Evolutionary conservation across 2,797 vertebrate genomes (phyloP).

Genomic region (Cyclura pinguis): DNA sequence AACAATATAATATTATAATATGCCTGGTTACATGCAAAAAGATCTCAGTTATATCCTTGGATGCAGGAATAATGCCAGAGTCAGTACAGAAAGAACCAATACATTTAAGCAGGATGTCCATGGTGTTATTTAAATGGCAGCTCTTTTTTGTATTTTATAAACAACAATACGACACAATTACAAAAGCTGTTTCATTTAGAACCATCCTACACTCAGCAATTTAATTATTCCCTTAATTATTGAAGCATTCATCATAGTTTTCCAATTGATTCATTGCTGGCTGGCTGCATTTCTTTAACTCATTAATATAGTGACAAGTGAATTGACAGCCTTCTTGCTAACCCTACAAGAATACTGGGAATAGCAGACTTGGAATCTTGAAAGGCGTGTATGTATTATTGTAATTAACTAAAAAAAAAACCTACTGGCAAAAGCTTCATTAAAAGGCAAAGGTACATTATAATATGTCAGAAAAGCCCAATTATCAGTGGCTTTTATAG

Average conservation of each 20-base stretch:
- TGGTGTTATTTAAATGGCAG: conserved; percentile 50
- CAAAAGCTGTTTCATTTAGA: conserved; percentile 71
- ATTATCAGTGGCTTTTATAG: conserved; percentile 68
- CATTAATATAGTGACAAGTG: conserved; percentile 62
- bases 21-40: not conserved
- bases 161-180: conserved; percentile 53
- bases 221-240: conserved; percentile 79
- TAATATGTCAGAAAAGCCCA: conserved; percentile 61
- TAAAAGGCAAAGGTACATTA: conserved; percentile 60
- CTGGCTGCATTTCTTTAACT: conserved; percentile 71
- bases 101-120: conserved; percentile 39
- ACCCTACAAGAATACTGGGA: conserved; percentile 48
- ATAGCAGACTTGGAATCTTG: conserved; percentile 15
- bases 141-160: conserved; percentile 70
- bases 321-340: conserved; percentile 61
- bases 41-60: not conserved
- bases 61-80: conserved; percentile 23
- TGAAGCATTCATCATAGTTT: conserved; percentile 77
- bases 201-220: conserved; percentile 64
- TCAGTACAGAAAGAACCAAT: not conserved
- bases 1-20: not conserved
- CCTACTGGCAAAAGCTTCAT: conserved; percentile 69
- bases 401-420: conserved; percentile 60
- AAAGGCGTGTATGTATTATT: conserved; percentile 43
- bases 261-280: conserved; percentile 71